Conservation (phyloP, 2,113 vertebrate species). For the Arothron firmamentum region DNA sequence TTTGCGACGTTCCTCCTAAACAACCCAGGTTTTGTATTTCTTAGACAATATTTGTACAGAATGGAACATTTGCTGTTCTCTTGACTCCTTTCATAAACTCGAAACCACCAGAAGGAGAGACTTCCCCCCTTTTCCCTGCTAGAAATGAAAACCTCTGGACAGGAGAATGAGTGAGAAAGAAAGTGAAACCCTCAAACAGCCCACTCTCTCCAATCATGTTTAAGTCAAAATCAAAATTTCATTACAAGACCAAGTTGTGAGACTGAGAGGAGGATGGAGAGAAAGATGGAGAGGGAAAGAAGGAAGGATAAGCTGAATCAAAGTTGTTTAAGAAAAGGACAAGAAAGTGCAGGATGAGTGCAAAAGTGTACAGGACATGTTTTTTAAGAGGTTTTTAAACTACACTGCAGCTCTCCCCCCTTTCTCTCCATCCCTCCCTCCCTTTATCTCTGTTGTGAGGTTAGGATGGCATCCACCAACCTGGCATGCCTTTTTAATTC, state of each 20-base stretch:
- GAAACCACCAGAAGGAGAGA: too few species aligned
- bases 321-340: too few species aligned
- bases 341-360: too few species aligned
- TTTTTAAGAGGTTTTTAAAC: slow-evolving; percentile 21
- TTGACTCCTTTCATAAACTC: too few species aligned
- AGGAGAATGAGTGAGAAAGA: background rate
- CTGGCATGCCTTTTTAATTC: slow-evolving; percentile 73
- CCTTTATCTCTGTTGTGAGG: slow-evolving; percentile 40
- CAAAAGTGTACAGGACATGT: background rate
- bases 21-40: too few species aligned
- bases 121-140: too few species aligned
- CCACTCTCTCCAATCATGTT: too few species aligned
- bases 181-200: background rate
- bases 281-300: background rate
- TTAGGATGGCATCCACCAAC: slow-evolving; percentile 54
- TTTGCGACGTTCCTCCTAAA: background rate
- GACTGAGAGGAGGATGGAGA: background rate
- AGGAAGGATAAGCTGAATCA: background rate
- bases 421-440: slow-evolving; percentile 5
- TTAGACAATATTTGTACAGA: too few species aligned
- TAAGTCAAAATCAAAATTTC: too few species aligned
- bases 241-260: background rate
- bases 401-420: slow-evolving; percentile 16
- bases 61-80: too few species aligned
- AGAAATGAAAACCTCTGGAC: too few species aligned